phyloP scores from a whole-genome alignment of 2,888 invertebrate genomes.

The Amiota mariae region DNA sequence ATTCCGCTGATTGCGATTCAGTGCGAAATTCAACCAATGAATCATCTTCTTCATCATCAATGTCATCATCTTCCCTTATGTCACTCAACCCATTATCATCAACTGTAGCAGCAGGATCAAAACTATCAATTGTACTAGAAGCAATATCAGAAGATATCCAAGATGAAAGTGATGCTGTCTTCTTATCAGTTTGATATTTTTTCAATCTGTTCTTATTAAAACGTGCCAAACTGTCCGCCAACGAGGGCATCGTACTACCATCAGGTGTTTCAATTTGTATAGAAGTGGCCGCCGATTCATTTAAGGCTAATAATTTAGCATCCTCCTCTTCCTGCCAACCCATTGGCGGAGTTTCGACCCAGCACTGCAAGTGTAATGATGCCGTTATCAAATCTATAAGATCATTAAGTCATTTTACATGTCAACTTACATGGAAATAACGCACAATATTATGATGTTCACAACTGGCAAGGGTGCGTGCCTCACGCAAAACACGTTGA shows the following conservation, averaged over 20 bases:
- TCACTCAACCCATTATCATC: slow-evolving; percentile 40
- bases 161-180: slow-evolving; percentile 54
- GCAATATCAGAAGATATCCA: slow-evolving; percentile 67
- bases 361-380: slow-evolving; percentile 79
- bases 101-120: slow-evolving; percentile 40
- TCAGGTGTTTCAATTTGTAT: slow-evolving; percentile 73
- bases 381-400: not conserved
- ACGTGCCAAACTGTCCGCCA: slow-evolving; percentile 38
- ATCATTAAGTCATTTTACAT: not conserved
- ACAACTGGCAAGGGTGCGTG: slow-evolving; percentile 92
- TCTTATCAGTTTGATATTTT: slow-evolving; percentile 51
- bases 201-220: not conserved
- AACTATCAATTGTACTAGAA: slow-evolving; percentile 58
- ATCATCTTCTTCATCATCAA: slow-evolving; percentile 64
- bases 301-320: slow-evolving; percentile 72
- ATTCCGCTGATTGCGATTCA: slow-evolving; percentile 66
- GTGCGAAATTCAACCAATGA: slow-evolving; percentile 70
- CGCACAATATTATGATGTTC: slow-evolving; percentile 97
- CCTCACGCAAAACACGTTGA: slow-evolving; percentile 94
- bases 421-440: slow-evolving; percentile 76
- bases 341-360: slow-evolving; percentile 93
- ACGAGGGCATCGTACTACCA: slow-evolving; percentile 61
- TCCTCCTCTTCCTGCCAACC: slow-evolving; percentile 91
- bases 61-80: slow-evolving; percentile 45
- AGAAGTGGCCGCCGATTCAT: slow-evolving; percentile 65